These are phyloP conservation scores for Columba guinea DNA, from an alignment of 2,797 vertebrate species.

Conservation along the genomic window DNA sequence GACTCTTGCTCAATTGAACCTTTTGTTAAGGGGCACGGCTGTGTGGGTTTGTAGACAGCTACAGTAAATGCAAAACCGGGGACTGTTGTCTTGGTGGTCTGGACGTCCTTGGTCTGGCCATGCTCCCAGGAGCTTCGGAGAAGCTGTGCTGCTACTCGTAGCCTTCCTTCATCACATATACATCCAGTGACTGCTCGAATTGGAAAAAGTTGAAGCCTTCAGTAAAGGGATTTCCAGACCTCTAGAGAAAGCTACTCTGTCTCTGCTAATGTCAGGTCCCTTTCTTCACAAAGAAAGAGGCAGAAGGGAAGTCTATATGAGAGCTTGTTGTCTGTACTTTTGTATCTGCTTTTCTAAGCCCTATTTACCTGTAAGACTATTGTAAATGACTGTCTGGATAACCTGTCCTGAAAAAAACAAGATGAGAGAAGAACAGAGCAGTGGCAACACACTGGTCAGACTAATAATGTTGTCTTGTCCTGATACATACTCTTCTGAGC, in stretches of 20 bases:
- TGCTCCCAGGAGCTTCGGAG: slow-evolving; percentile 56
- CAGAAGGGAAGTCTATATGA: neutral
- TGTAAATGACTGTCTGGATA: neutral
- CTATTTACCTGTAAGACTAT: neutral
- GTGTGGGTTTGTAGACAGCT: slow-evolving; percentile 53
- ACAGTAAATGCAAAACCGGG: slow-evolving; percentile 40
- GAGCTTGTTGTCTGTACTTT: neutral
- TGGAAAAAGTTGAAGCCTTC: neutral
- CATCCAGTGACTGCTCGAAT: neutral
- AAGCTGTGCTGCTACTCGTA: slow-evolving; percentile 30
- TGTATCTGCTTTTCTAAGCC: neutral
- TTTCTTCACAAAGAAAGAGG: neutral
- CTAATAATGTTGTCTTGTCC: neutral
- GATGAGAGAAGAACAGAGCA: neutral
- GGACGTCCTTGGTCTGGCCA: slow-evolving; percentile 6
- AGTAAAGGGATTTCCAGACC: slow-evolving; percentile 14
- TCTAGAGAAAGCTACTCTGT: neutral
- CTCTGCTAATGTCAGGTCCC: neutral
- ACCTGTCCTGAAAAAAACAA: neutral
- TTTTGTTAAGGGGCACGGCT: slow-evolving; percentile 56
- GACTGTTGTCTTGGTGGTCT: slow-evolving; percentile 50
- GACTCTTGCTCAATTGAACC: slow-evolving; percentile 69
- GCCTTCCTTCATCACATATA: slow-evolving; percentile 15
- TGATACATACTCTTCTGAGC: neutral
- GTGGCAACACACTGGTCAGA: neutral